Evolutionary conservation across 2,888 invertebrate genomes (phyloP).

Genomic region (Phyto melanocephala): DNA sequence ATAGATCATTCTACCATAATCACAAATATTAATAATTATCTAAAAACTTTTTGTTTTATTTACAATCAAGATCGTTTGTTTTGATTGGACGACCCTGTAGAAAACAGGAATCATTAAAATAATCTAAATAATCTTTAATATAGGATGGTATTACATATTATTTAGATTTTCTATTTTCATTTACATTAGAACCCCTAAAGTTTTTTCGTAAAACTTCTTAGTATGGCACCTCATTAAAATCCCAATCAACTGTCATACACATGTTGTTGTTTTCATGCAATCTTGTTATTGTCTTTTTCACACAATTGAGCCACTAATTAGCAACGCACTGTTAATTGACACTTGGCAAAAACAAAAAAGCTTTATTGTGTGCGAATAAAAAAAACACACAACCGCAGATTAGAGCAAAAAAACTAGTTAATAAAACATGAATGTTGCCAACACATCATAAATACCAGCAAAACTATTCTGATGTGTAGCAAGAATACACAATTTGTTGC

Average conservation of each 20-base stretch:
- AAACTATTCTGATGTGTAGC: not conserved
- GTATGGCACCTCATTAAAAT: not conserved
- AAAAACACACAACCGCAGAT: not conserved
- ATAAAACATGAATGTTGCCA: slow-evolving; percentile 45
- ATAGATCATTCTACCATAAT: too few species aligned
- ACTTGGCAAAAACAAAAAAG: slow-evolving; percentile 26
- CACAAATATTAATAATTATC: too few species aligned
- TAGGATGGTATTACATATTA: too few species aligned
- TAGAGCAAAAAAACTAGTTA: slow-evolving; percentile 34
- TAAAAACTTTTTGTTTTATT: too few species aligned
- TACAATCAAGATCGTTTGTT: too few species aligned
- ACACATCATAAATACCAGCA: slow-evolving; percentile 51
- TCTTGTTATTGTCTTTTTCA: not conserved
- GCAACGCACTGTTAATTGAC: slow-evolving; percentile 58
- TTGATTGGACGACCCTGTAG: too few species aligned
- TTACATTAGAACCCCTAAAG: too few species aligned
- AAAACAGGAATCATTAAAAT: too few species aligned
- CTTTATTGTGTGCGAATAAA: not conserved
- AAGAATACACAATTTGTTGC: slow-evolving; percentile 19
- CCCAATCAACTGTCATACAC: not conserved
- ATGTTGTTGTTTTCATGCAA: not conserved
- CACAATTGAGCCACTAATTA: slow-evolving; percentile 54
- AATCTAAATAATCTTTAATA: too few species aligned
- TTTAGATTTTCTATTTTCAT: too few species aligned
- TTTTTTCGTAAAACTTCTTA: too few species aligned